Percentiles rank a stretch among this genome's conserved stretches.
Evolutionary conservation across 2,888 invertebrate species (phyloP).

Genomic region (Ecdyonurus torrentis): DNA sequence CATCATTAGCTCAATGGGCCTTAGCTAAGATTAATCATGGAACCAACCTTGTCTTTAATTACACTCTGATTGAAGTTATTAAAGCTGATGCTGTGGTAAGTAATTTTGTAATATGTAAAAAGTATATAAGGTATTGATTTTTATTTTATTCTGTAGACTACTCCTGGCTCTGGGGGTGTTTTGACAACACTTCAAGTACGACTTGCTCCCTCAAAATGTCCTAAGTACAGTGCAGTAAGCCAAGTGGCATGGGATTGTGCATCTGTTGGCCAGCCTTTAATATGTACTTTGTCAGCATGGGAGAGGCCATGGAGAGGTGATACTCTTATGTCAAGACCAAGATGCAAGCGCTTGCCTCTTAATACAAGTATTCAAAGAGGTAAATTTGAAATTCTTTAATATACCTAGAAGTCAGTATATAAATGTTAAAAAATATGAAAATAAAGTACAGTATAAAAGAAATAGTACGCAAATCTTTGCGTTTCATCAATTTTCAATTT

Average conservation of each 20-base stretch:
- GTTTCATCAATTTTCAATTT: no score
- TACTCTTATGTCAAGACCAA: not conserved
- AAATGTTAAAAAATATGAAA: no score
- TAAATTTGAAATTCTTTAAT: no score
- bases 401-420: no score
- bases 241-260: not conserved
- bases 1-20: not conserved
- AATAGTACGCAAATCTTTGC: no score
- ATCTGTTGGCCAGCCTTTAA: not conserved
- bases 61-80: not conserved
- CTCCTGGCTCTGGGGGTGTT: conserved; percentile 12
- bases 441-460: no score
- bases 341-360: not conserved
- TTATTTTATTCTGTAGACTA: conserved; percentile 8
- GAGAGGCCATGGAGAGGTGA: conserved; percentile 9
- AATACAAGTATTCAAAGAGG: no score
- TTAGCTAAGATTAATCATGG: not conserved
- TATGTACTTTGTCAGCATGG: conserved; percentile 10
- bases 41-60: not conserved
- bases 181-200: conserved; percentile 10
- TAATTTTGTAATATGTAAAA: no score
- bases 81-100: not conserved
- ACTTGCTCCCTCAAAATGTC: conserved; percentile 11
- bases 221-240: conserved; percentile 9
- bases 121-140: no score